These are phyloP conservation scores for Chalcosyrphus nemorum DNA, from an alignment of 2,888 invertebrate species.

Conservation along the genomic window DNA sequence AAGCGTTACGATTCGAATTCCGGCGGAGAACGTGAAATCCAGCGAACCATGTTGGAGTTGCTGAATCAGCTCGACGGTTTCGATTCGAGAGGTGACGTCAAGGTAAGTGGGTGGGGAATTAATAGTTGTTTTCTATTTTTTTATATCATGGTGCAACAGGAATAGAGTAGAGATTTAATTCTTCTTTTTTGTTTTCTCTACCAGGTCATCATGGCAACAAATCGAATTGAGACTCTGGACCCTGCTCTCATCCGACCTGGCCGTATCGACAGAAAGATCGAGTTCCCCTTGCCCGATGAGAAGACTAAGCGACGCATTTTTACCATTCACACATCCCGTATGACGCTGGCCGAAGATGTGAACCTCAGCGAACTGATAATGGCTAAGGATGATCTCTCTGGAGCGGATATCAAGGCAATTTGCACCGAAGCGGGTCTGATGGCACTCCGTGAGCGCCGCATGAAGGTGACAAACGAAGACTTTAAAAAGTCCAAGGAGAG, in stretches of 20 bases:
- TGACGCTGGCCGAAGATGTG: slow-evolving; percentile 98
- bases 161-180: background rate
- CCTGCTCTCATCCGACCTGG: slow-evolving; percentile 99
- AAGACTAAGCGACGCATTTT: slow-evolving; percentile 98
- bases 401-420: slow-evolving; percentile 98
- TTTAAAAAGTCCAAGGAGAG: slow-evolving; percentile 99
- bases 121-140: background rate
- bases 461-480: slow-evolving; percentile 99
- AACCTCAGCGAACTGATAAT: slow-evolving; percentile 98
- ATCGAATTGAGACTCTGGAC: slow-evolving; percentile 98
- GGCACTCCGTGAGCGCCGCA: slow-evolving; percentile 97
- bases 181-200: slow-evolving; percentile 22
- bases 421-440: slow-evolving; percentile 99
- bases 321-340: slow-evolving; percentile 98
- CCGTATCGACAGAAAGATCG: slow-evolving; percentile 99
- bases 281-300: slow-evolving; percentile 99
- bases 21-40: slow-evolving; percentile 99
- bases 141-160: no score
- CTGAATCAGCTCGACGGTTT: slow-evolving; percentile 99
- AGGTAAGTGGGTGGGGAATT: slow-evolving; percentile 84
- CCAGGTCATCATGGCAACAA: slow-evolving; percentile 97
- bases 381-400: slow-evolving; percentile 99
- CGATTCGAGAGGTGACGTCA: slow-evolving; percentile 97
- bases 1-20: slow-evolving; percentile 99
- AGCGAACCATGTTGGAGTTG: slow-evolving; percentile 99